A percentile compares a stretch with the other conserved stretches of the same genome.
Evolutionary conservation across 2,113 vertebrate species (phyloP).

Genomic region (Nibea coibor): DNA sequence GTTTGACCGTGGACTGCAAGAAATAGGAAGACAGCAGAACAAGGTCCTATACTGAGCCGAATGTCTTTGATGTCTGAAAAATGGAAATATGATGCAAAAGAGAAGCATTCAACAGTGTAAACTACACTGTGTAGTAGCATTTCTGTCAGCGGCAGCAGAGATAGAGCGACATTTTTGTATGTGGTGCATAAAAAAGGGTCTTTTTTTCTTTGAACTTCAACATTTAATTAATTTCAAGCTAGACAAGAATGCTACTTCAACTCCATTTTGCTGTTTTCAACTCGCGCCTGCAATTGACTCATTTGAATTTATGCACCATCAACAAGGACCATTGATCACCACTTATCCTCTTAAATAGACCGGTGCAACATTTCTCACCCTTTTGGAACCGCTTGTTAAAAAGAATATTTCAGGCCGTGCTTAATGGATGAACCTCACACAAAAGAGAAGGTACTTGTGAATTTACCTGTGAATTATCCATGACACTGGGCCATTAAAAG

Average conservation of each 20-base stretch:
- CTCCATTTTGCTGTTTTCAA: conserved; percentile 39
- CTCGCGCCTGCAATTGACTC: conserved; percentile 22
- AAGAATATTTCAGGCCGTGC: conserved; percentile 43
- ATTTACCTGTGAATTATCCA: conserved; percentile 54
- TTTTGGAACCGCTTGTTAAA: conserved; percentile 27
- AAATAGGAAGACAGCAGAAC: conserved; percentile 49
- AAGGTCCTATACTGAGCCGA: conserved; percentile 21
- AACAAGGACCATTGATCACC: conserved; percentile 24
- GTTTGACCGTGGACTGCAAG: conserved; percentile 42
- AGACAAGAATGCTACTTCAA: conserved; percentile 25
- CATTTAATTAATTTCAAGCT: conserved; percentile 47
- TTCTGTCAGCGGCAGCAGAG: conserved; percentile 8
- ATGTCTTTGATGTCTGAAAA: conserved; percentile 58
- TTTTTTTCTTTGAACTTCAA: conserved; percentile 28
- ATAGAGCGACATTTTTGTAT: conserved; percentile 8
- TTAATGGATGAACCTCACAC: conserved; percentile 43
- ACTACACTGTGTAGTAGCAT: not conserved
- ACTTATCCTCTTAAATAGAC: conserved; percentile 49
- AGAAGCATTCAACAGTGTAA: conserved; percentile 25
- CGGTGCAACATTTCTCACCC: conserved; percentile 18
- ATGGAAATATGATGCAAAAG: conserved; percentile 60
- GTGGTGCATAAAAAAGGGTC: not conserved
- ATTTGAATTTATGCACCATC: conserved; percentile 25
- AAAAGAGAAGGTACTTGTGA: conserved; percentile 48
- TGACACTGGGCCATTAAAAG: conserved; percentile 47